phyloP scores from a whole-genome alignment of 2,888 invertebrate genomes.

The Drosophila setosimentum region DNA sequence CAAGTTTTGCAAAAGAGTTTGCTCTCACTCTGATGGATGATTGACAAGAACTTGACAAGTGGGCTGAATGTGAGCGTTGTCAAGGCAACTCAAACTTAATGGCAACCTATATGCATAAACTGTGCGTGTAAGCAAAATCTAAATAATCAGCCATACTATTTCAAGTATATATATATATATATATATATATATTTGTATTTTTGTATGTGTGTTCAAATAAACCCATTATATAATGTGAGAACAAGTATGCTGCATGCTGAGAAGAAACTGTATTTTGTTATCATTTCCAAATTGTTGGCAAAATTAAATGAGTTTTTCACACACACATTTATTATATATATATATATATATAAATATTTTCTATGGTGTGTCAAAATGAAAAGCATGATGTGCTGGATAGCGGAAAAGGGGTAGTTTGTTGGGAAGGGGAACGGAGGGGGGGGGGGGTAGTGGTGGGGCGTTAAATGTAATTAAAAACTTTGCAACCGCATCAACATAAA shows the following conservation, averaged over 20 bases:
- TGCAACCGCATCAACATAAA: constrained; percentile 81
- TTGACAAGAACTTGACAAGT: constrained; percentile 64
- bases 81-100: constrained; percentile 40
- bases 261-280: constrained; percentile 48
- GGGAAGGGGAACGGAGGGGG: too few relatives aligned
- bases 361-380: constrained; percentile 18
- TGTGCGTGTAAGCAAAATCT: constrained; percentile 36
- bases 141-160: constrained; percentile 1
- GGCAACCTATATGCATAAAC: constrained; percentile 42
- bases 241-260: constrained; percentile 29
- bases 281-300: constrained; percentile 52
- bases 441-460: not conserved
- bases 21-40: constrained; percentile 51
- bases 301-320: constrained; percentile 78
- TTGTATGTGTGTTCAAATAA: not conserved
- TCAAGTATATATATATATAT: not conserved
- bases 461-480: constrained; percentile 80
- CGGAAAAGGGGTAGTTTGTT: too few relatives aligned
- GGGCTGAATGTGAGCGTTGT: constrained; percentile 24
- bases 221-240: constrained; percentile 1
- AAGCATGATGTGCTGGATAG: not conserved
- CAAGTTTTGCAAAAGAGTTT: constrained; percentile 50
- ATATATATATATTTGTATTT: not conserved
- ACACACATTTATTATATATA: too few relatives aligned
- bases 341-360: constrained; percentile 15